These are phyloP conservation scores for Amblyraja radiata DNA, from an alignment of 2,797 vertebrate species.

Conservation along the genomic window DNA sequence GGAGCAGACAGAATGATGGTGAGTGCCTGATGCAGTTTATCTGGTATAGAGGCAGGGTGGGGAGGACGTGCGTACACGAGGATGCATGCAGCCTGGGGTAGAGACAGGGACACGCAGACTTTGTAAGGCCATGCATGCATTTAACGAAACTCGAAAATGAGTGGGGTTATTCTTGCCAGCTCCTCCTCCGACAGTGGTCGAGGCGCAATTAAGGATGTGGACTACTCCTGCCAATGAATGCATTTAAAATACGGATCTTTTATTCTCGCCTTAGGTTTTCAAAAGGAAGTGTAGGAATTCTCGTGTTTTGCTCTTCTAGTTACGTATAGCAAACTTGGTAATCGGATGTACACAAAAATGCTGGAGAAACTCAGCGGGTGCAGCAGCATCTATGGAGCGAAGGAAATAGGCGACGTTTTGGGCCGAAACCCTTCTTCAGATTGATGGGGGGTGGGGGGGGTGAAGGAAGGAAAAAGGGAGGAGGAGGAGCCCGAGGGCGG, in stretches of 20 bases:
- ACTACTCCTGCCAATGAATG: not conserved
- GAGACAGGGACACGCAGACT: not conserved
- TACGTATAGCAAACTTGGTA: not conserved
- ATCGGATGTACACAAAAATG: no score
- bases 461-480: no score
- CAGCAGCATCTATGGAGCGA: no score
- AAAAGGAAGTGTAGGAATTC: not conserved
- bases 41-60: not conserved
- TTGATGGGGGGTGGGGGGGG: no score
- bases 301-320: not conserved
- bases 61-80: not conserved
- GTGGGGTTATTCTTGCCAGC: not conserved
- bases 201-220: not conserved
- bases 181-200: not conserved
- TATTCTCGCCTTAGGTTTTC: not conserved
- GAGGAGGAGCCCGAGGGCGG: no score
- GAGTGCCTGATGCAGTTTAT: not conserved
- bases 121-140: not conserved
- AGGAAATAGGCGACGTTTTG: no score
- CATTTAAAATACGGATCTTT: not conserved
- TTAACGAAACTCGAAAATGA: not conserved
- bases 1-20: not conserved
- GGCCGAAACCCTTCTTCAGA: no score
- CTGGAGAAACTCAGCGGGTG: no score
- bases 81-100: not conserved